Conservation (phyloP, 2,113 vertebrate species). For the Callospermophilus lateralis region DNA sequence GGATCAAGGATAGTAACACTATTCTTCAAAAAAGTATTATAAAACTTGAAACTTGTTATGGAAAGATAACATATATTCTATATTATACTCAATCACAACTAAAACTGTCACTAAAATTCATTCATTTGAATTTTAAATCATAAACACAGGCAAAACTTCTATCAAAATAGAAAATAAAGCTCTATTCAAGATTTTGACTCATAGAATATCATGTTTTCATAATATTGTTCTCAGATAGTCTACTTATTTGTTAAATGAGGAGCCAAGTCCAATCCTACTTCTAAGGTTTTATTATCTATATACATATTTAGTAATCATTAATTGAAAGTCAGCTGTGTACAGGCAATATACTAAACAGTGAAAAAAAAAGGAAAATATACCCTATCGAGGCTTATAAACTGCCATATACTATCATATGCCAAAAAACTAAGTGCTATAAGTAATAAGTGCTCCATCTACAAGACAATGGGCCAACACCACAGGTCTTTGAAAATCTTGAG, state of each 20-base stretch:
- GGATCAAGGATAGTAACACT: background rate
- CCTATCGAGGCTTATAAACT: background rate
- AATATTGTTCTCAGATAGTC: background rate
- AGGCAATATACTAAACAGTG: background rate
- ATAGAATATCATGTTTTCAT: background rate
- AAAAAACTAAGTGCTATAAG: background rate
- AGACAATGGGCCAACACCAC: background rate
- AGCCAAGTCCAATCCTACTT: background rate
- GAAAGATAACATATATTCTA: background rate
- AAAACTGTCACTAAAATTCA: background rate
- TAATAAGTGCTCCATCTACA: background rate
- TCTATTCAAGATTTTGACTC: background rate
- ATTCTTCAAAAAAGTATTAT: background rate
- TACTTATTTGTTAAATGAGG: background rate
- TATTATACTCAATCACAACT: background rate
- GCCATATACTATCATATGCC: background rate
- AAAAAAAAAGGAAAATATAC: background rate
- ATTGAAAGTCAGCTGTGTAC: background rate
- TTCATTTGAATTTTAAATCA: background rate
- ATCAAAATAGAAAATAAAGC: slow-evolving; percentile 5
- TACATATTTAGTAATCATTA: background rate
- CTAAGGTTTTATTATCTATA: background rate
- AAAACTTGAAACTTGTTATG: background rate
- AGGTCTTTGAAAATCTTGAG: background rate
- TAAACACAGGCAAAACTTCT: background rate